Conservation (phyloP, 2,797 vertebrate species). For the Mastacembelus armatus region DNA sequence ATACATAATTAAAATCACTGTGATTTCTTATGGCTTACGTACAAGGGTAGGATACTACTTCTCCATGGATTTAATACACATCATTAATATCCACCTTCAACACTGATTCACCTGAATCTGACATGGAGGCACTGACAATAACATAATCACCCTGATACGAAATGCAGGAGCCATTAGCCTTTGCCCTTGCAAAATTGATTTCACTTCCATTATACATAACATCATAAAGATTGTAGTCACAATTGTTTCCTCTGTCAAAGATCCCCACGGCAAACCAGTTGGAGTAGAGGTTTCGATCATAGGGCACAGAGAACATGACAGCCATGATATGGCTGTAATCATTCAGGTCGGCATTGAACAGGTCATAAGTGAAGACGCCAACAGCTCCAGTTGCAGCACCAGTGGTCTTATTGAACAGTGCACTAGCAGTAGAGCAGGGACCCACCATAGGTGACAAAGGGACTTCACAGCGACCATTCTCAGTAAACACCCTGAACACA, state of each 20-base stretch:
- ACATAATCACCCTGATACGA: slow-evolving; percentile 58
- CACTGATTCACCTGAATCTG: slow-evolving; percentile 58
- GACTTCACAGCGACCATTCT: slow-evolving; percentile 66
- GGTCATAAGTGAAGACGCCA: slow-evolving; percentile 73
- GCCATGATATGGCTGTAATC: slow-evolving; percentile 67
- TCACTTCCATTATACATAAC: slow-evolving; percentile 67
- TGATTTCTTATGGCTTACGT: neutral
- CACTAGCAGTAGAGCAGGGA: slow-evolving; percentile 44
- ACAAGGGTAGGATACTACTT: neutral
- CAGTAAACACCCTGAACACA: slow-evolving; percentile 61
- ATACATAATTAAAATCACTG: neutral
- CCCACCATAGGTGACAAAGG: slow-evolving; percentile 62
- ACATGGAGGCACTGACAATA: slow-evolving; percentile 65
- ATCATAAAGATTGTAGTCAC: slow-evolving; percentile 64
- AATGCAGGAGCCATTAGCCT: slow-evolving; percentile 59
- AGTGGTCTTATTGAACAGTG: slow-evolving; percentile 60
- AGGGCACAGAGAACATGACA: slow-evolving; percentile 76
- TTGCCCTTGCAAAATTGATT: slow-evolving; percentile 55
- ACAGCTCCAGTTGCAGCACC: slow-evolving; percentile 62
- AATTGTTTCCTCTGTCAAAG: slow-evolving; percentile 54
- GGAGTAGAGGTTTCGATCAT: slow-evolving; percentile 68
- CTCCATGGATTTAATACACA: slow-evolving; percentile 50
- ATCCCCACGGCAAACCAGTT: slow-evolving; percentile 75
- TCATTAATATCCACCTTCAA: slow-evolving; percentile 67
- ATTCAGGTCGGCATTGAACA: slow-evolving; percentile 50